Conservation (phyloP, 2,888 invertebrate genomes). For the Eupithecia inturbata region DNA sequence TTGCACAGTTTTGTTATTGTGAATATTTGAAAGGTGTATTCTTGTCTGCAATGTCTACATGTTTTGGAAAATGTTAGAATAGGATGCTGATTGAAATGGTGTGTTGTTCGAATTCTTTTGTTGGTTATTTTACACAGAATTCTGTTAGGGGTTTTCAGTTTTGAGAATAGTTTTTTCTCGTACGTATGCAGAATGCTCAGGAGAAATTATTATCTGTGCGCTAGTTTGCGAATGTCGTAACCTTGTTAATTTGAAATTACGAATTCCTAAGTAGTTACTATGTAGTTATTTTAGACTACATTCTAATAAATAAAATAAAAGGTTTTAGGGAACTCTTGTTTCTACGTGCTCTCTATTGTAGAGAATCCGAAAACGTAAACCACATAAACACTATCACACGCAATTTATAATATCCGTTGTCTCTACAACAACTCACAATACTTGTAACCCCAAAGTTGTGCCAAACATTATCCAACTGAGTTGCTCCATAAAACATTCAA, state of each 20-base stretch:
- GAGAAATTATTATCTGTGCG: too few relatives aligned
- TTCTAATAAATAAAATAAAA: neutral
- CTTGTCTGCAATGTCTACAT: conserved; percentile 5
- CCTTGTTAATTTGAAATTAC: neutral
- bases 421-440: conserved; percentile 33
- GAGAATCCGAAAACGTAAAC: conserved; percentile 14
- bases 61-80: conserved; percentile 4
- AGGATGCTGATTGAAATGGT: conserved; percentile 11
- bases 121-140: neutral
- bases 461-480: conserved; percentile 42
- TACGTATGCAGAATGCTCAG: neutral
- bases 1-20: conserved; percentile 28
- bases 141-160: neutral
- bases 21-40: conserved; percentile 25
- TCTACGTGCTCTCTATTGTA: neutral
- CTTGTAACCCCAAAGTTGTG: conserved; percentile 41
- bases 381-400: conserved; percentile 26
- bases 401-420: conserved; percentile 34
- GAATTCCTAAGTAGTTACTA: neutral
- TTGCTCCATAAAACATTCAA: conserved; percentile 42
- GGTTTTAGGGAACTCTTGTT: neutral
- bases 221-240: neutral
- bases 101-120: conserved; percentile 4
- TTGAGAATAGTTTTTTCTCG: neutral
- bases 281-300: neutral